Evolutionary conservation across 2,113 vertebrate genomes (phyloP).

Genomic region (Isurus oxyrinchus): DNA sequence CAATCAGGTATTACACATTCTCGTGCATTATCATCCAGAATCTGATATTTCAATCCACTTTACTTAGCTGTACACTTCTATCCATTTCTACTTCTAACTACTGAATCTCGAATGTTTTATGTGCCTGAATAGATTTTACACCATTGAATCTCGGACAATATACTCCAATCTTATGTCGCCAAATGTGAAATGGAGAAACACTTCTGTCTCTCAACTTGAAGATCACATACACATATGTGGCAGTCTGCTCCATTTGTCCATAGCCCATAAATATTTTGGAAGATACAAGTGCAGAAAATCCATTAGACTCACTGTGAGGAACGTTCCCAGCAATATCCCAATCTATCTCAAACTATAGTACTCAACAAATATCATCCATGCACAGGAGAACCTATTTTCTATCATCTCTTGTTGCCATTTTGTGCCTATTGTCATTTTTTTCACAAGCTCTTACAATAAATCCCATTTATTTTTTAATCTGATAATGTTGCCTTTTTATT

Average conservation of each 20-base stretch:
- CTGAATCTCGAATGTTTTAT: neutral
- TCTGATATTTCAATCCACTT: neutral
- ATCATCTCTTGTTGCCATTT: slow-evolving; percentile 11
- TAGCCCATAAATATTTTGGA: slow-evolving; percentile 15
- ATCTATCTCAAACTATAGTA: slow-evolving; percentile 29
- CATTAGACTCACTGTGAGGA: slow-evolving; percentile 3
- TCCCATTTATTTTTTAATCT: slow-evolving; percentile 35
- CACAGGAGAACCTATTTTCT: neutral
- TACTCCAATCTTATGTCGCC: neutral
- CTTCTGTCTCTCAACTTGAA: neutral
- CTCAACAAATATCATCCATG: slow-evolving; percentile 20
- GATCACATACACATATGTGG: neutral
- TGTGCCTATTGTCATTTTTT: slow-evolving; percentile 8
- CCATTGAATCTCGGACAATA: neutral
- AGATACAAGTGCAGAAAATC: slow-evolving; percentile 11
- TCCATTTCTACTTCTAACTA: neutral
- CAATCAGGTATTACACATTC: neutral
- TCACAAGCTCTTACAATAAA: slow-evolving; percentile 29
- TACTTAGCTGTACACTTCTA: neutral
- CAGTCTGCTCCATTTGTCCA: neutral
- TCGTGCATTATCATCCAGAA: neutral
- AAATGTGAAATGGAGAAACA: neutral
- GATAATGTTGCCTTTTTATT: slow-evolving; percentile 26
- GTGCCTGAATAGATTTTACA: neutral
- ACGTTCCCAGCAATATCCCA: slow-evolving; percentile 24